Conservation (phyloP, 2,888 invertebrate species). For the Embidobia sp. region DNA sequence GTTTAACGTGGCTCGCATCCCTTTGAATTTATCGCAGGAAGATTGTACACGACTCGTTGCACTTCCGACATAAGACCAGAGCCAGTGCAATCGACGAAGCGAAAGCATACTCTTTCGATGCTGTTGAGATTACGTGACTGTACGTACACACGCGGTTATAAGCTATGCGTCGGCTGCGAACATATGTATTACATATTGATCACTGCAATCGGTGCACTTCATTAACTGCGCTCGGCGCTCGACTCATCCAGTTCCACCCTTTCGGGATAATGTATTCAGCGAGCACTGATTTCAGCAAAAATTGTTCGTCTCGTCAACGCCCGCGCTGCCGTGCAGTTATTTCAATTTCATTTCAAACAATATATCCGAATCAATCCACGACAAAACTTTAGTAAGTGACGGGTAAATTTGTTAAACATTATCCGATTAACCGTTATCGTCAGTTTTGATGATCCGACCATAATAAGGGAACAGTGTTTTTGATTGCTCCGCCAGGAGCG, state of each 20-base stretch:
- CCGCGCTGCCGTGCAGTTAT: constrained; percentile 15
- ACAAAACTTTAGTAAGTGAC: constrained; percentile 30
- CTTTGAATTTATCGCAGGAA: constrained; percentile 61
- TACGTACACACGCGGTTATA: constrained; percentile 23
- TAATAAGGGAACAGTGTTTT: constrained; percentile 10
- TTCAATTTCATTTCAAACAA: constrained; percentile 23
- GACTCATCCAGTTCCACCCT: constrained; percentile 11
- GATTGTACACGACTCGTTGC: constrained; percentile 59
- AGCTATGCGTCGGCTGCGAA: constrained; percentile 25
- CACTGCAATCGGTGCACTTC: constrained; percentile 62
- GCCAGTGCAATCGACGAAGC: constrained; percentile 37
- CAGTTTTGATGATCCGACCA: constrained; percentile 13
- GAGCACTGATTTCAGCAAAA: constrained; percentile 24
- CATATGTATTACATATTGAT: constrained; percentile 64
- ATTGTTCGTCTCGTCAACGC: constrained; percentile 12
- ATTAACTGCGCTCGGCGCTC: constrained; percentile 42
- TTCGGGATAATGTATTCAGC: constrained; percentile 32
- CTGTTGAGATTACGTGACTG: constrained; percentile 50
- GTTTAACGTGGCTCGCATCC: constrained; percentile 56
- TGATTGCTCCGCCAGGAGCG: constrained; percentile 8
- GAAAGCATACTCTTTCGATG: constrained; percentile 52
- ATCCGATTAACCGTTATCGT: constrained; percentile 33
- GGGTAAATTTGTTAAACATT: constrained; percentile 34
- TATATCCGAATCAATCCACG: constrained; percentile 22
- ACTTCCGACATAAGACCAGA: constrained; percentile 58